Conservation (phyloP, 2,888 invertebrate species). For the Zaprionus lineosus region DNA sequence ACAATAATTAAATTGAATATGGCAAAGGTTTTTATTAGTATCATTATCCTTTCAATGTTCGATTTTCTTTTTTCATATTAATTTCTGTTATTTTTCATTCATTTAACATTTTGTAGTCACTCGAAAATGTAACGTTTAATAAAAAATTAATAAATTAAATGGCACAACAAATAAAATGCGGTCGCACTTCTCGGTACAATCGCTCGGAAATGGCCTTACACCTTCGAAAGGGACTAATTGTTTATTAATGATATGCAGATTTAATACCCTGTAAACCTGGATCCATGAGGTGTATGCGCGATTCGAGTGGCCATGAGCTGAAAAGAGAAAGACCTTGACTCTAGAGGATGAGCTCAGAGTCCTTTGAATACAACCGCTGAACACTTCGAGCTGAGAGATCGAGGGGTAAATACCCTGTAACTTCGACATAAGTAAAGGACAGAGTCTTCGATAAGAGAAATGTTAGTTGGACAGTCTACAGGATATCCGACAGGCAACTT, state of each 20-base stretch:
- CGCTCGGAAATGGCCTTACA: constrained; percentile 16
- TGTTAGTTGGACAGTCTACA: too few relatives aligned
- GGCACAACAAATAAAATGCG: constrained; percentile 59
- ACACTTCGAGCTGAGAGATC: too few relatives aligned
- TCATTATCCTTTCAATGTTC: constrained; percentile 4
- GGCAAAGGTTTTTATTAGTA: constrained; percentile 38
- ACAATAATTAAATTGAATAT: constrained; percentile 63
- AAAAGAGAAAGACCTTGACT: too few relatives aligned
- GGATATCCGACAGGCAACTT: too few relatives aligned
- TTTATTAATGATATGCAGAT: constrained; percentile 60
- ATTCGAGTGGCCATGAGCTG: too few relatives aligned
- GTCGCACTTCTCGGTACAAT: constrained; percentile 32
- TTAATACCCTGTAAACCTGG: constrained; percentile 14
- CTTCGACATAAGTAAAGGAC: too few relatives aligned
- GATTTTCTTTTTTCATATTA: not conserved
- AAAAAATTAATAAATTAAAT: constrained; percentile 65
- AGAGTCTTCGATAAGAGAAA: too few relatives aligned
- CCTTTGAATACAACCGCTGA: too few relatives aligned
- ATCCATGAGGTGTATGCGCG: too few relatives aligned
- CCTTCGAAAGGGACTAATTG: constrained; percentile 41
- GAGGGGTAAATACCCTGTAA: too few relatives aligned
- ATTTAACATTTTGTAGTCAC: constrained; percentile 22
- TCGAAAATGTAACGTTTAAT: constrained; percentile 26
- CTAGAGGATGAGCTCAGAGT: too few relatives aligned
- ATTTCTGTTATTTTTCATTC: constrained; percentile 1